Evolutionary conservation across 2,797 vertebrate species (phyloP), one percentile per base, ranked within the genome.

Genomic region (Acanthiza pusilla): DNA sequence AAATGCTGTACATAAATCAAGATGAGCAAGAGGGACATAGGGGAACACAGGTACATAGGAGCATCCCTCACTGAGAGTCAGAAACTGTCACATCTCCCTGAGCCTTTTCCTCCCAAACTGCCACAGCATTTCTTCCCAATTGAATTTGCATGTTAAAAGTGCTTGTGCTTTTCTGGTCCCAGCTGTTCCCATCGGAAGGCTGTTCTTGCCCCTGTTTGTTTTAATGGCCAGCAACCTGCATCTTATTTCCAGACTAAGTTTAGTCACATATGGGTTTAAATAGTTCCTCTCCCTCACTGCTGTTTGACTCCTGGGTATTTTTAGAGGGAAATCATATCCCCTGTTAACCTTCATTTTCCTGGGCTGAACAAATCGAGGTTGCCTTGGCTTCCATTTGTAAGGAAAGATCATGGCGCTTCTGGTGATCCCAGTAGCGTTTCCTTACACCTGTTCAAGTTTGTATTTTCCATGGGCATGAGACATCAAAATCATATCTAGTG

Each of bases 201-300:
- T 78, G 45, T 62, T 53, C 66, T 76, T 2, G 2, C 63, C 22
- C 47, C 53, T 74, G 22, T 76, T 91, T 89, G 81, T 74, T 85
- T 89, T 72, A 78, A 81, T 66, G 62, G 36, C 70, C 47, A 83
- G 66, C 34, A 88, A 86, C 43, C 51, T 93, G 82, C 36, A 2
- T 93, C 89, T 93, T 77, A 58, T 91, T 94, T 94, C 76, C 88
- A 90, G 85, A 34, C 85, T 95, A 96, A 89, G 70, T 88, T 94
- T 88, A 96, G 94, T 78, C 85, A 66, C 88, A 72, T 76, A 72
- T 21, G 65, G 66, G 38, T 94, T 94, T 91, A 94, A 95, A 95
- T 94, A 96, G 85, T 83, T 85, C 8, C 88, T 77, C 47, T 89
- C 85, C 50, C 38, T 89, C 70, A 20, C 54, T 2, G 9, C 68